phyloP scores from a whole-genome alignment of 1,140 invertebrate species.

The Sitobion miscanthi region DNA sequence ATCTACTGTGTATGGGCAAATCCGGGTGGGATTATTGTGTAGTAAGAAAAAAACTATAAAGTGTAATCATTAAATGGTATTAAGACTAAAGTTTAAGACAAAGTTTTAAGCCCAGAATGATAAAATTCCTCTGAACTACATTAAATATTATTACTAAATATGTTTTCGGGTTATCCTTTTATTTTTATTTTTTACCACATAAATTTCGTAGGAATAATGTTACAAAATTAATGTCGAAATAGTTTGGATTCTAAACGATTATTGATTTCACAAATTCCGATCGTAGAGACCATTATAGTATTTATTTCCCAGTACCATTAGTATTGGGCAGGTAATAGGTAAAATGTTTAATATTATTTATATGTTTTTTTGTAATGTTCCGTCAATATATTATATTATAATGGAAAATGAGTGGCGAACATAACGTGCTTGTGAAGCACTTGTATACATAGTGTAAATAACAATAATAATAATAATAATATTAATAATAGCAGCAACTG shows the following conservation, averaged over 20 bases:
- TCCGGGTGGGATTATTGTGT: neutral
- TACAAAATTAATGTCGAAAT: no score
- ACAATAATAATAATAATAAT: neutral
- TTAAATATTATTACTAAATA: conserved; percentile 15
- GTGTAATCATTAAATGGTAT: neutral
- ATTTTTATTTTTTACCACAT: neutral
- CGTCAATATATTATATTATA: neutral
- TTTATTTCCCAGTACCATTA: neutral
- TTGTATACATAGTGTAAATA: neutral
- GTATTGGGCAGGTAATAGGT: neutral
- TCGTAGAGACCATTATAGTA: neutral
- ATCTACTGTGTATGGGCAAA: neutral
- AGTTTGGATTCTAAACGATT: no score
- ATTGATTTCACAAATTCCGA: no score
- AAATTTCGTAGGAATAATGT: no score
- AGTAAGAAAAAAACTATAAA: neutral
- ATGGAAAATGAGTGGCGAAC: neutral
- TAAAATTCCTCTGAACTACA: neutral
- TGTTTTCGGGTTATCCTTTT: neutral
- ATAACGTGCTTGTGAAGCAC: neutral
- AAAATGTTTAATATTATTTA: neutral
- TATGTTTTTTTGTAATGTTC: neutral
- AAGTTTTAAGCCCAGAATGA: neutral
- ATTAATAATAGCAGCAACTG: neutral
- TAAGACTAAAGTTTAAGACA: neutral